Evolutionary conservation across 1,140 invertebrate species (phyloP), one percentile per base, ranked within the genome.

Genomic region (Delia radicum): DNA sequence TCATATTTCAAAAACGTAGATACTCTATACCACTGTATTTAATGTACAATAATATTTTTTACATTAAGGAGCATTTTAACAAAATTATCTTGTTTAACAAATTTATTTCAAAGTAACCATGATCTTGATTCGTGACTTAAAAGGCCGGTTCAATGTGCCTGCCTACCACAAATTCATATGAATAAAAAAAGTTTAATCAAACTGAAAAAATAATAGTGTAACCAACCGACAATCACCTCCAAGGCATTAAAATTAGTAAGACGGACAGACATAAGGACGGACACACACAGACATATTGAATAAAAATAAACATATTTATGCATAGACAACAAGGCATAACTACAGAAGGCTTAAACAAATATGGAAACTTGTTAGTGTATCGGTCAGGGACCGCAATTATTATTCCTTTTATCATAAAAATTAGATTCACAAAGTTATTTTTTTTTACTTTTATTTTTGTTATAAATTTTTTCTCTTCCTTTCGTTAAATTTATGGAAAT

Each of bases 91-190:
- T 42, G 37, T 42, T 42, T 42, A 6, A 6, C 10, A 12, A 42
- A 55, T 55, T 5, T 55, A n/a, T 21, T 5, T 18, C n/a, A 55
- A 55, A 55, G 48, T 69, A 69, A 33, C 65, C 65, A 69, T 69
- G 65, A 69, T 69, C 65, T 69, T 69, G 65, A 69, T 69, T 69
- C 65, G 65, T 69, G 65, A 69, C 29, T 69, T 21, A 18, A 69
- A 69, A 69, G 29, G 65, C 65, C 65, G 65, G 65, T 69, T 69
- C 65, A 69, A 69, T 69, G 65, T 21, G 65, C 29, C 31, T 21
- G 48, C 48, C 48, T 55, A 8, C n/a, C 48, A 21, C 18, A 55
- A 55, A 55, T 55, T n/a, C n/a, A 55, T 42, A 55, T 6, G n/a
- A 55, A 55, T 21, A 55, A 55, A 55, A 55, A 55, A 55, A 21